phyloP scores from a whole-genome alignment of 2,113 vertebrate species.

The Microcebus griseorufus region DNA sequence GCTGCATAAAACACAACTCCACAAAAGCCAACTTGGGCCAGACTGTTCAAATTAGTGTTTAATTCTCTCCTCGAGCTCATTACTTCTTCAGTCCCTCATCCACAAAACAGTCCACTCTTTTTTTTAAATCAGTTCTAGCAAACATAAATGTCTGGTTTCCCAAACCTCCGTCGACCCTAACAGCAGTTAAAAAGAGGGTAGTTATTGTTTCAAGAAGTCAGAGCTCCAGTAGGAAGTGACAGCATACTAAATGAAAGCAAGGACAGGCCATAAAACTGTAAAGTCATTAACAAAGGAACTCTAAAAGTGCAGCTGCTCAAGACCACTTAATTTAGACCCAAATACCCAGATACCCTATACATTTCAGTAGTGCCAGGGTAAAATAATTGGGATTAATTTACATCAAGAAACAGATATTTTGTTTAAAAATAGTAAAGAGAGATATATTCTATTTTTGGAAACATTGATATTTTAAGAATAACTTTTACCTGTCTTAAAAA shows the following conservation, averaged over 20 bases:
- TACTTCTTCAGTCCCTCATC: background rate
- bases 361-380: background rate
- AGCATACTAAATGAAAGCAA: background rate
- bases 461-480: conserved; percentile 13
- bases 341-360: background rate
- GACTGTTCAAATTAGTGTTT: background rate
- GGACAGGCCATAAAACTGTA: background rate
- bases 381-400: conserved; percentile 1
- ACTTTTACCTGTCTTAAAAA: conserved; percentile 21
- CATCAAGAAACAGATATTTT: conserved; percentile 26
- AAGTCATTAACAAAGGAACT: background rate
- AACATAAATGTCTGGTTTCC: background rate
- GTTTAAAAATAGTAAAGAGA: conserved; percentile 25
- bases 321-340: background rate
- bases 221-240: conserved; percentile 14
- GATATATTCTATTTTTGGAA: conserved; percentile 19
- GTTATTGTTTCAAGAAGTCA: conserved; percentile 31
- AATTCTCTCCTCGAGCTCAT: background rate
- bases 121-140: background rate
- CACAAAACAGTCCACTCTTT: background rate
- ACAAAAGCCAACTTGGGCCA: background rate
- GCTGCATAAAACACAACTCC: background rate
- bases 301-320: background rate
- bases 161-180: background rate
- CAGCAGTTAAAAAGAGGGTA: background rate